Percentiles rank a stretch among this genome's conserved stretches.
Evolutionary conservation across 2,797 vertebrate species (phyloP).

Genomic region (Tokudaia muenninki): DNA sequence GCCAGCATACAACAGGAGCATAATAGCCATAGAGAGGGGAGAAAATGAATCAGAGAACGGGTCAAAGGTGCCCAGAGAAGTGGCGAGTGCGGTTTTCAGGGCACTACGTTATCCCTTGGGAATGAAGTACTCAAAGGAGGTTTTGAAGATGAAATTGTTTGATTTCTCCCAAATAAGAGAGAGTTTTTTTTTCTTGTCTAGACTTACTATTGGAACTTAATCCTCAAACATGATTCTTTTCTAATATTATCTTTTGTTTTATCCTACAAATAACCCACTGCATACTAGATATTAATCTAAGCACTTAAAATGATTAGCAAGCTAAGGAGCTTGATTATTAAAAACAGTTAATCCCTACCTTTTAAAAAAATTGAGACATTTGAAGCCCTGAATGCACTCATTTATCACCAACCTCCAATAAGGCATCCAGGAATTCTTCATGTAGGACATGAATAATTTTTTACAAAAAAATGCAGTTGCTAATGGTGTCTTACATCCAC

Average conservation of each 20-base stretch:
- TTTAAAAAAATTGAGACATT: constrained; percentile 62
- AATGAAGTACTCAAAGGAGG: constrained; percentile 45
- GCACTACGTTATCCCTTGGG: neutral
- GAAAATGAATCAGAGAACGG: neutral
- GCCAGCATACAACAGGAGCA: neutral
- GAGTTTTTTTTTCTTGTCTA: constrained; percentile 29
- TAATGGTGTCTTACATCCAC: constrained; percentile 85
- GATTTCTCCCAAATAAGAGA: constrained; percentile 38
- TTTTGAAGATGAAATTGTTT: constrained; percentile 40
- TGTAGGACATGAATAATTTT: constrained; percentile 84
- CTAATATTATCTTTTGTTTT: constrained; percentile 71
- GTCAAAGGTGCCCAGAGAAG: neutral
- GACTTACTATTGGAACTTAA: neutral
- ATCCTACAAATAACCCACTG: constrained; percentile 59
- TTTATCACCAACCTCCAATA: constrained; percentile 76
- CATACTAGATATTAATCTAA: constrained; percentile 66
- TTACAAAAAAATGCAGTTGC: constrained; percentile 77
- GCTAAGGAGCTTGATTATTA: constrained; percentile 77
- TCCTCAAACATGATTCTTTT: constrained; percentile 26
- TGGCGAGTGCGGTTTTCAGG: neutral
- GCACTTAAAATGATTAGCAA: constrained; percentile 75
- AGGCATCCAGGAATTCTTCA: constrained; percentile 70
- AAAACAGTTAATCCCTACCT: constrained; percentile 73
- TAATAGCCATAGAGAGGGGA: neutral
- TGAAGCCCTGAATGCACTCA: constrained; percentile 65